phyloP scores from a whole-genome alignment of 2,888 invertebrate species.

The Rhingia campestris region DNA sequence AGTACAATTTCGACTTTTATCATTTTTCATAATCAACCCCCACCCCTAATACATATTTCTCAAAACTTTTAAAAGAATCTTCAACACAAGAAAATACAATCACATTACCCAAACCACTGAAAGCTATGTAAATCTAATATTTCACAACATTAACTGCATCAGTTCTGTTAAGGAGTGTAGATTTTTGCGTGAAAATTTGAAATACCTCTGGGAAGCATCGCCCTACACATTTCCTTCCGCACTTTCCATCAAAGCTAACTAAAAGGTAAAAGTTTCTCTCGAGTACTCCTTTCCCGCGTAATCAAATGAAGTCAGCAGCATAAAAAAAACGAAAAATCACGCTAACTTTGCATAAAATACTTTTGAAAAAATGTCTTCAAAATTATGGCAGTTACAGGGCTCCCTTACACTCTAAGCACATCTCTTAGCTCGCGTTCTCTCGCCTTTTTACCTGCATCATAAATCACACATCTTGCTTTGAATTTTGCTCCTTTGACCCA shows the following conservation, averaged over 20 bases:
- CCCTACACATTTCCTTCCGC: conserved; percentile 39
- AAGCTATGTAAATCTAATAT: conserved; percentile 23
- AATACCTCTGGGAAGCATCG: conserved; percentile 54
- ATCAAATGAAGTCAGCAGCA: conserved; percentile 61
- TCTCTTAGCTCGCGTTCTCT: conserved; percentile 8
- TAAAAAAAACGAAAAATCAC: conserved; percentile 43
- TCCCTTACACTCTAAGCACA: conserved; percentile 8
- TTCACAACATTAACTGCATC: conserved; percentile 55
- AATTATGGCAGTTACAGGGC: conserved; percentile 23
- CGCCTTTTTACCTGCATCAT: conserved; percentile 64
- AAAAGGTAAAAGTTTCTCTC: conserved; percentile 15
- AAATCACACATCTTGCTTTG: conserved; percentile 72
- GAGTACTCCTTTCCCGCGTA: conserved; percentile 2
- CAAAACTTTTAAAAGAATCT: too few relatives aligned
- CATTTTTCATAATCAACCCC: too few relatives aligned
- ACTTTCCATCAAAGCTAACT: neutral
- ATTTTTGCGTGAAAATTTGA: conserved; percentile 20
- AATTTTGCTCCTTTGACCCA: conserved; percentile 73
- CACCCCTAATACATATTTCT: too few relatives aligned
- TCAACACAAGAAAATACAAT: conserved; percentile 22
- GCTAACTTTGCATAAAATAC: conserved; percentile 64
- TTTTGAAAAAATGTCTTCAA: conserved; percentile 3
- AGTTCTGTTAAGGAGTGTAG: conserved; percentile 25
- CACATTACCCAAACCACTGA: conserved; percentile 46
- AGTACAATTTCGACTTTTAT: too few relatives aligned